These are phyloP conservation scores for Geophilus truncorum DNA, from an alignment of 2,888 invertebrate species.

Conservation along the genomic window DNA sequence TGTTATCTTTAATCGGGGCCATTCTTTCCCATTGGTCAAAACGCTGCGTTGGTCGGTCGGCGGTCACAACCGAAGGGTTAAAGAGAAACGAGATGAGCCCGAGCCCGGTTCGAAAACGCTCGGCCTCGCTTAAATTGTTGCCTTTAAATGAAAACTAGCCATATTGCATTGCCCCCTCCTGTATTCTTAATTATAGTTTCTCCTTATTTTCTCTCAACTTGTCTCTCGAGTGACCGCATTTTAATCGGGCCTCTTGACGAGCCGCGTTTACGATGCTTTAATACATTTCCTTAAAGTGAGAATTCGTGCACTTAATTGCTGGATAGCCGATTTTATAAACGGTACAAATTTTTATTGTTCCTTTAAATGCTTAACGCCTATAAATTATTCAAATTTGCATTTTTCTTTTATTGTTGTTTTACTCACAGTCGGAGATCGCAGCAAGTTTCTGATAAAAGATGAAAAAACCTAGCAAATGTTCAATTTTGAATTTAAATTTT, in stretches of 20 bases:
- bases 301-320: not conserved
- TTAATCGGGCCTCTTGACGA: not conserved
- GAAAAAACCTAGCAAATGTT: too few species aligned
- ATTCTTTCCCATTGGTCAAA: conserved; percentile 17
- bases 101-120: not conserved
- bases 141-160: not conserved
- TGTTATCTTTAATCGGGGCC: conserved; percentile 26
- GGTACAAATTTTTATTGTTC: not conserved
- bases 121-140: conserved; percentile 12
- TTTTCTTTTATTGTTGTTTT: too few species aligned
- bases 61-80: conserved; percentile 12
- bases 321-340: not conserved
- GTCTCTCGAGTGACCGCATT: conserved; percentile 3
- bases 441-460: too few species aligned
- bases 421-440: too few species aligned
- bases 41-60: not conserved
- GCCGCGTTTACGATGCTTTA: not conserved
- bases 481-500: too few species aligned
- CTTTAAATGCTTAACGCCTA: too few species aligned
- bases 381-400: too few species aligned
- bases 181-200: not conserved
- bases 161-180: conserved; percentile 2
- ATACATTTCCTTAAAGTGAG: not conserved
- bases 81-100: not conserved
- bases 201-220: not conserved